A percentile compares a stretch with the other conserved stretches of the same genome.
These are phyloP conservation scores for Pomatorhinus ruficollis DNA, from an alignment of 2,113 vertebrate genomes.

Conservation along the genomic window DNA sequence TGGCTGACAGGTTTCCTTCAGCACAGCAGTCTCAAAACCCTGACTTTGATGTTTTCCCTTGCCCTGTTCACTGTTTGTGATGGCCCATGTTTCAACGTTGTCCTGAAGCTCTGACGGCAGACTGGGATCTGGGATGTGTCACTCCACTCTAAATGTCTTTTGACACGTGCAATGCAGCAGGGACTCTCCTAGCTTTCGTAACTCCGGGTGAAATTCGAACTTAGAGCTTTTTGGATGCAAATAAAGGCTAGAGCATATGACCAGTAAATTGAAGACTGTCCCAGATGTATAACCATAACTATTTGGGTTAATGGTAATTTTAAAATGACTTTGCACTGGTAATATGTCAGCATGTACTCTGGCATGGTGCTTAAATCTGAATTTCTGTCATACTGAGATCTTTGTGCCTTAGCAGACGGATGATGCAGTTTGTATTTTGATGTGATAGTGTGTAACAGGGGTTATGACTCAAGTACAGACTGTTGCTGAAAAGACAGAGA, in stretches of 20 bases:
- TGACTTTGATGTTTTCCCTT: not conserved
- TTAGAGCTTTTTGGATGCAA: not conserved
- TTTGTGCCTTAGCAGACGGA: not conserved
- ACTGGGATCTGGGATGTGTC: not conserved
- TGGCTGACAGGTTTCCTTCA: not conserved
- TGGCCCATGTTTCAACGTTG: accelerated
- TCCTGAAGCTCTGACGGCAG: not conserved
- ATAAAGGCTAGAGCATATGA: not conserved
- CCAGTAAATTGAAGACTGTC: not conserved
- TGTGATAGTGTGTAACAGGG: not conserved
- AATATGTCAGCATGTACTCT: not conserved
- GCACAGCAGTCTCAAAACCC: not conserved
- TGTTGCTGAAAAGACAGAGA: not conserved
- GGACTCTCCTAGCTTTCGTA: not conserved
- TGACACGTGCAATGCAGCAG: not conserved
- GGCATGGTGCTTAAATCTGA: not conserved
- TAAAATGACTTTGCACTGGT: not conserved
- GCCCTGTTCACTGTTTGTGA: not conserved
- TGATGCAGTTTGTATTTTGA: not conserved
- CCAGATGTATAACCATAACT: not conserved
- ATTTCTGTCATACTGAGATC: not conserved
- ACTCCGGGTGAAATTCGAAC: not conserved
- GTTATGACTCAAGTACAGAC: not conserved
- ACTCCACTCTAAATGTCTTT: not conserved
- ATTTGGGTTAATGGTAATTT: not conserved